phyloP scores from a whole-genome alignment of 2,797 vertebrate genomes.

The Pempheris klunzingeri region DNA sequence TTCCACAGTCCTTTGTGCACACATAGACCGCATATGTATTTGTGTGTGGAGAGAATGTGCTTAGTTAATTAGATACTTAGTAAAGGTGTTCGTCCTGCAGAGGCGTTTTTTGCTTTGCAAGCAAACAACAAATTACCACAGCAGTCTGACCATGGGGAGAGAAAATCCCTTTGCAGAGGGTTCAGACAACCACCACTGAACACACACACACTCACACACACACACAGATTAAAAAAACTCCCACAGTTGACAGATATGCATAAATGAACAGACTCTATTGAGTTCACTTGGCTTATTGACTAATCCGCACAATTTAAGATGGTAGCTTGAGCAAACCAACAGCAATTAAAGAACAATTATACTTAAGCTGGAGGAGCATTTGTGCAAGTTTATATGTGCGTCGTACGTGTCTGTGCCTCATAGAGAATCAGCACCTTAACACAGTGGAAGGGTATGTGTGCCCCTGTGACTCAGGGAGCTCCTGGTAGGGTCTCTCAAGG shows the following conservation, averaged over 20 bases:
- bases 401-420: background rate
- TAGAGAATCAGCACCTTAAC: too few species aligned
- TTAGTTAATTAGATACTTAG: slow-evolving; percentile 73
- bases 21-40: slow-evolving; percentile 33
- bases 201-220: slow-evolving; percentile 26
- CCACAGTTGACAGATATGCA: slow-evolving; percentile 51
- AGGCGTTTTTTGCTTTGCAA: slow-evolving; percentile 61
- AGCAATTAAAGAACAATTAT: slow-evolving; percentile 51
- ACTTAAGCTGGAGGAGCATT: slow-evolving; percentile 7
- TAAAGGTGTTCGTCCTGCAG: slow-evolving; percentile 54
- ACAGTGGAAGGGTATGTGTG: background rate
- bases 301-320: slow-evolving; percentile 66
- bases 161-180: slow-evolving; percentile 57
- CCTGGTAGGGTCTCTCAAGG: too few species aligned
- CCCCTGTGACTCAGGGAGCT: too few species aligned
- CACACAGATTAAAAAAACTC: slow-evolving; percentile 30
- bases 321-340: slow-evolving; percentile 57
- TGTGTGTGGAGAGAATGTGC: slow-evolving; percentile 41
- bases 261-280: slow-evolving; percentile 62
- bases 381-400: background rate
- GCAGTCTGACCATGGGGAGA: slow-evolving; percentile 50
- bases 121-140: slow-evolving; percentile 72
- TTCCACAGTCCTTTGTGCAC: slow-evolving; percentile 19
- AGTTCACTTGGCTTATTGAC: slow-evolving; percentile 69
- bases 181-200: slow-evolving; percentile 41